Percentiles rank a stretch among this genome's conserved stretches.
Evolutionary conservation across 1,140 invertebrate genomes (phyloP).

Genomic region (Saccostrea cuccullata): DNA sequence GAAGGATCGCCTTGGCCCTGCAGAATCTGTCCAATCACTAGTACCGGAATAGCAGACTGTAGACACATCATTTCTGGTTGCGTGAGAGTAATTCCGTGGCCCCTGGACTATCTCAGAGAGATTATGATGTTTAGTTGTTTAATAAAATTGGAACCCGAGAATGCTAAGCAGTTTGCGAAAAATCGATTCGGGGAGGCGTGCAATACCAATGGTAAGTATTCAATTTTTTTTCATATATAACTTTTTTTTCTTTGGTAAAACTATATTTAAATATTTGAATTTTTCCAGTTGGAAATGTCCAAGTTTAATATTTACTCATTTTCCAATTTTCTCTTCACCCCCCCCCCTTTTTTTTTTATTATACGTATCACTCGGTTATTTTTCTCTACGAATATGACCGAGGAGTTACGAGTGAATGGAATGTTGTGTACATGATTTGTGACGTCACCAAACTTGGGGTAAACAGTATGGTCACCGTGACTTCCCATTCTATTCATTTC

Average conservation of each 20-base stretch:
- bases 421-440: constrained; percentile 1
- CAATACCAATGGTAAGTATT: not conserved
- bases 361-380: not conserved
- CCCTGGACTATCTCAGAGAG: not conserved
- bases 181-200: not conserved
- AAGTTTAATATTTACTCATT: not conserved
- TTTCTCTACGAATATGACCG: not conserved
- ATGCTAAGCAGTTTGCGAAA: not conserved
- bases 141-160: not conserved
- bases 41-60: not conserved
- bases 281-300: not conserved
- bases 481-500: not conserved
- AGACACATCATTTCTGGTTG: not conserved
- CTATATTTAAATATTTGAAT: too few species aligned
- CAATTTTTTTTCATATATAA: not conserved
- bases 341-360: too few species aligned
- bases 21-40: not conserved
- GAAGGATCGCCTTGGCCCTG: not conserved
- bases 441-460: not conserved
- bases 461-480: not conserved
- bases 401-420: not conserved
- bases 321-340: too few species aligned
- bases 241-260: too few species aligned
- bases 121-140: not conserved
- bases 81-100: not conserved